A percentile compares a stretch with the other conserved stretches of the same genome.
Conservation (phyloP, 2,888 invertebrate species). For the Mesochorus sp. region DNA sequence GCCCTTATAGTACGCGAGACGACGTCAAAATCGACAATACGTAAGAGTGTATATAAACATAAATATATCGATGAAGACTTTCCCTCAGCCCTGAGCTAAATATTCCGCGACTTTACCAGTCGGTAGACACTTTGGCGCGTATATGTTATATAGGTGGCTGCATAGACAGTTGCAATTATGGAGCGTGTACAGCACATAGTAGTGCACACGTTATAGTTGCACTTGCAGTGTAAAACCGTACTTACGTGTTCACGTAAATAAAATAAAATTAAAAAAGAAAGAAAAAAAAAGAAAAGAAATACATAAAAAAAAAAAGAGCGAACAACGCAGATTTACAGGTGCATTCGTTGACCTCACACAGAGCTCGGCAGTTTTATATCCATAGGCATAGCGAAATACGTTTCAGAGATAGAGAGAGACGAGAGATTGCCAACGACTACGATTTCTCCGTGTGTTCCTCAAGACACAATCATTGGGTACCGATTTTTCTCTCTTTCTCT, state of each 20-base stretch:
- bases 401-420: background rate
- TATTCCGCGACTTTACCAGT: constrained; percentile 52
- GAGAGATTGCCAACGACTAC: background rate
- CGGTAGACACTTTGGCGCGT: constrained; percentile 40
- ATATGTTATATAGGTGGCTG: constrained; percentile 28
- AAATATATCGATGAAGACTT: constrained; percentile 71
- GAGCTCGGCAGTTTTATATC: background rate
- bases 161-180: constrained; percentile 62
- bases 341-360: background rate
- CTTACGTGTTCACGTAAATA: constrained; percentile 20
- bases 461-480: background rate
- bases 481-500: background rate
- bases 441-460: background rate
- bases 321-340: background rate
- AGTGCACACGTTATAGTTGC: constrained; percentile 57
- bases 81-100: constrained; percentile 77
- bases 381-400: background rate
- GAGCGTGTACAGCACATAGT: constrained; percentile 53
- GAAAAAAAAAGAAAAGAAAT: background rate
- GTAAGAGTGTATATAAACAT: too few relatives aligned
- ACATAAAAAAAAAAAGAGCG: background rate
- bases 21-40: too few relatives aligned
- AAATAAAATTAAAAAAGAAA: too few relatives aligned
- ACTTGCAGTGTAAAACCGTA: constrained; percentile 38
- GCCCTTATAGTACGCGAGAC: constrained; percentile 45